Evolutionary conservation across 2,888 invertebrate genomes (phyloP).

Genomic region (Pachymerium ferrugineum): DNA sequence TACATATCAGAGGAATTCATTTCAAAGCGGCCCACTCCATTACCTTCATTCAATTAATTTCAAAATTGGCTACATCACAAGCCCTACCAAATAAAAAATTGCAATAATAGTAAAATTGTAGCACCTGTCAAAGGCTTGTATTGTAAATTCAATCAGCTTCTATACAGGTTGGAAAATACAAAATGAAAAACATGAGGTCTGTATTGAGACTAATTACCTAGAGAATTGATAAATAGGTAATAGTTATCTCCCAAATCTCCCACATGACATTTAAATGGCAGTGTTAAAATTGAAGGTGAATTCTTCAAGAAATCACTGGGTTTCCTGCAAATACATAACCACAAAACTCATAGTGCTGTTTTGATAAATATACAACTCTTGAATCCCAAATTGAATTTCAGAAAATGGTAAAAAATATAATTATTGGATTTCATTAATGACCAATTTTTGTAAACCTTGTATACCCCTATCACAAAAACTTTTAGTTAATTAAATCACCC

Average conservation of each 20-base stretch:
- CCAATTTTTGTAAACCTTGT: too few species aligned
- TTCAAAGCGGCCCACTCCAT: too few species aligned
- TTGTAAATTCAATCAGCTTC: neutral
- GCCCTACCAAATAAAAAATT: neutral
- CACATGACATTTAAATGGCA: neutral
- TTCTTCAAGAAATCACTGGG: neutral
- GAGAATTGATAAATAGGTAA: neutral
- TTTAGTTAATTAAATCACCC: too few species aligned
- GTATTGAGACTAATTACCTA: neutral
- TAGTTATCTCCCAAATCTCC: neutral
- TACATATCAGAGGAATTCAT: too few species aligned
- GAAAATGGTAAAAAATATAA: too few species aligned
- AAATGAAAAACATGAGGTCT: neutral
- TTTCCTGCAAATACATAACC: neutral
- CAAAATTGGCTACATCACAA: too few species aligned
- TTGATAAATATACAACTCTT: neutral
- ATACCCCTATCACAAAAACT: too few species aligned
- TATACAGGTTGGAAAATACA: neutral
- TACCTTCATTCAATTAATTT: too few species aligned
- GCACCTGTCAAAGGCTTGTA: constrained; percentile 4
- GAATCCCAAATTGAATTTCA: too few species aligned
- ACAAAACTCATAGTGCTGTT: neutral
- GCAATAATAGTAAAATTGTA: neutral
- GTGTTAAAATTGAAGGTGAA: neutral
- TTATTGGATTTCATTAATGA: too few species aligned